Base-by-base conservation (phyloP, 2,888 invertebrate species). In the Pristionchus exspectatus region DNA sequence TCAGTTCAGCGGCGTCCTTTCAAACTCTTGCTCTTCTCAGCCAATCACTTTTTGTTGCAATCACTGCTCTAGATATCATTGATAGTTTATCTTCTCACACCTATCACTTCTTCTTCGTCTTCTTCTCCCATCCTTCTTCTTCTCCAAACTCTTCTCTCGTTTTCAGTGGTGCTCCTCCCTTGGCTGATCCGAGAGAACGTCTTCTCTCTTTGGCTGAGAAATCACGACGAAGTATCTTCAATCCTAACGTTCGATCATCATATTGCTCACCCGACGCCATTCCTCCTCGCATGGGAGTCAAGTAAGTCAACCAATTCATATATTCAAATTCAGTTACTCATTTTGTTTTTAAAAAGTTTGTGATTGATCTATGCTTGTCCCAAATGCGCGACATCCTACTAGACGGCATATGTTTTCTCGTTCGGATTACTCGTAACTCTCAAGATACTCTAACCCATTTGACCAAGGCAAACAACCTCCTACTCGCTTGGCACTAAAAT, bases 171-270 rank as follows among this genome's bases (percentile, higher is more conserved):
- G 84, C 84, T 85, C 59, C 84, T 50, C 81, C 81, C 18, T 44
- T 27, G 9, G 59, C 59, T 38, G 89, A 89, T n/a, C 50, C 54
- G 21, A 66, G 89, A 30, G 89, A 89, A 30, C 89, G 89, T 63
- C 85, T 89, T 24, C 89, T 89, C 24, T 81, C 50, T 24, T n/a
- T 89, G 54, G 89, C 89, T 12, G 89, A 89, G 85, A 85, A 89
- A 72, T 85, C 89, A 59, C 84, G 72, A 24, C 81, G 89, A 30
- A 50, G 50, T 24, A 66, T 89, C 59, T 89, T 81, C 66, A 24
- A 50, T 44, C 84, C 89, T 4, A 50, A 44, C 69, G 85, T 72
- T 33, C 56, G 89, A n/a, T 83, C 89, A 9, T 83, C 89, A 30
- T 83, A 89, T 59, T 84, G 89, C 85, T 54, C 89, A 4, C 89